Evolutionary conservation across 1,140 invertebrate species (phyloP).

Genomic region (Pollicipes pollicipes): DNA sequence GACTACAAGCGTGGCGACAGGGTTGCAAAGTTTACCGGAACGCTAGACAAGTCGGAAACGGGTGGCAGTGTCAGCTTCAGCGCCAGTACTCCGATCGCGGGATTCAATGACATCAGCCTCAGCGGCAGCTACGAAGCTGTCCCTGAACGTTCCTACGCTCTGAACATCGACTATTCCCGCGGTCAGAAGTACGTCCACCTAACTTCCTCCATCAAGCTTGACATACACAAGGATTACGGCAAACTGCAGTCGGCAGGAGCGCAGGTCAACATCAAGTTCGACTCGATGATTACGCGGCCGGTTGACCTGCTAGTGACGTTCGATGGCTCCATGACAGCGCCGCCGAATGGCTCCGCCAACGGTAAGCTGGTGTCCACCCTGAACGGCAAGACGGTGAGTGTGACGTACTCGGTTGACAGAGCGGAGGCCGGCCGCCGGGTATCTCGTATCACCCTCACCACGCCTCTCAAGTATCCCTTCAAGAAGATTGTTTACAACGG

Average conservation of each 20-base stretch:
- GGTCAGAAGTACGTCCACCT: not conserved
- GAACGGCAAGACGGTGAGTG: not conserved
- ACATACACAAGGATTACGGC: not conserved
- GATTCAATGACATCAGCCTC: not conserved
- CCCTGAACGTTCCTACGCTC: not conserved
- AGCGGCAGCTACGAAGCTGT: not conserved
- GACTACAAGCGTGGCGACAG: not conserved
- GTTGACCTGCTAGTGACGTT: not conserved
- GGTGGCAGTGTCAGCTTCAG: not conserved
- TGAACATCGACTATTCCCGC: not conserved
- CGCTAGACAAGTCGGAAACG: not conserved
- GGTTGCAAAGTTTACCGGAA: not conserved
- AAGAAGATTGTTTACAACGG: not conserved
- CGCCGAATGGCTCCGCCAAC: not conserved
- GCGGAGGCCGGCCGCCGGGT: not conserved
- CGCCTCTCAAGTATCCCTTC: not conserved
- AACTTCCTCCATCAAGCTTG: not conserved
- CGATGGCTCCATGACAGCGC: not conserved
- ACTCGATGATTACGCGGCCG: not conserved
- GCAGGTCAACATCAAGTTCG: not conserved
- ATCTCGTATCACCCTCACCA: not conserved
- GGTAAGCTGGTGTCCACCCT: not conserved
- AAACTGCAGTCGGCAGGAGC: not conserved
- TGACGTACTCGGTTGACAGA: not conserved
- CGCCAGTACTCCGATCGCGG: not conserved